Conservation (phyloP, 2,113 vertebrate genomes). For the Cyanoderma ruficeps region DNA sequence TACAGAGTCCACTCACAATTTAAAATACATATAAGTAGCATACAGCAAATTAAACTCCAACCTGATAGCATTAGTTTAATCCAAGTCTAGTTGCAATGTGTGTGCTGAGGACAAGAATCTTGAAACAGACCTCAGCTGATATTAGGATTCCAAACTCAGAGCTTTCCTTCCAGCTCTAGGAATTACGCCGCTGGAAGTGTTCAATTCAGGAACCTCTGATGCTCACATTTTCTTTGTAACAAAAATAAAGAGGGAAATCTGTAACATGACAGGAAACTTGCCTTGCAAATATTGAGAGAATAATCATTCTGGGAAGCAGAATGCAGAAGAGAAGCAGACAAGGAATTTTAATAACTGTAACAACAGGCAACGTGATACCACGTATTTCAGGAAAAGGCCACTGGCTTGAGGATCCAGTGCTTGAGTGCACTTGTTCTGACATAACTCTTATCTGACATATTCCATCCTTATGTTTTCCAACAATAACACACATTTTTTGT, state of each 20-base stretch:
- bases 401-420: background rate
- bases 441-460: background rate
- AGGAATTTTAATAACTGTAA: background rate
- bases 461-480: background rate
- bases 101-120: background rate
- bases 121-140: fast-evolving
- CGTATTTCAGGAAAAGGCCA: background rate
- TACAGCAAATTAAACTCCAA: background rate
- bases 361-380: background rate
- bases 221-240: background rate
- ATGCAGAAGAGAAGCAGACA: background rate
- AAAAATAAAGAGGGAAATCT: background rate
- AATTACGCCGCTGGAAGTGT: background rate
- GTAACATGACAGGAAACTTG: background rate
- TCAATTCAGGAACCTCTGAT: background rate
- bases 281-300: background rate
- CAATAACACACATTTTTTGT: background rate
- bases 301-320: background rate
- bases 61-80: background rate
- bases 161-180: background rate
- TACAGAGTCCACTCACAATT: background rate
- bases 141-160: background rate
- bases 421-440: background rate
- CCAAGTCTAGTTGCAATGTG: background rate
- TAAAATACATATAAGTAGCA: background rate